Base-by-base conservation (phyloP, 2,113 vertebrate species). In the Hippopotamus amphibius region DNA sequence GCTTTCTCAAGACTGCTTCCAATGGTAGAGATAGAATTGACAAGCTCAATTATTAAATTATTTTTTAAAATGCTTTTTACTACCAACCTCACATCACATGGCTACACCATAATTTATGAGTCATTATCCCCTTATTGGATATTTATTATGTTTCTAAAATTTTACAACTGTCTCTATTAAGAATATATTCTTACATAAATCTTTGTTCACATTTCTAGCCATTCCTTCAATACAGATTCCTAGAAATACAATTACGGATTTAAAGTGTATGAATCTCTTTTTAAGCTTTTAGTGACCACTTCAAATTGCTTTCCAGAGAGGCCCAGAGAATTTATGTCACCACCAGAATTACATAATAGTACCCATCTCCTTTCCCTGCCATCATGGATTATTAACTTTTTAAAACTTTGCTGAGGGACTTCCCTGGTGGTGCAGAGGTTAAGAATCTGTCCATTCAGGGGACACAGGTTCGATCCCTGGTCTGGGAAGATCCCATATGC, bases 71-170 rank as follows among this genome's bases (percentile, higher is more conserved):
- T 48, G 3, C 0, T 59, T 72, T 74, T 93, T 65, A 76, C 43
- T 77, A 48, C 26, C 43, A 68, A 63, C 41, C 26, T 30, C 21
- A 21, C 0, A 30, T 65, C 74, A 93, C 2, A 72, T 15, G 33
- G 10, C 22, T n/a, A 7, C 17, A 65, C 43, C 7, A 88, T 72
- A 79, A 94, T 66, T 72, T 92, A 21, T 53, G 46, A 57, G n/a
- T 33, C 41, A 43, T 86, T 46, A 88, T 80, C 10, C 9, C 48
- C 28, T 61, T 88, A 41, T 55, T 82, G 28, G 6, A 28, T 68
- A 88, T 84, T 43, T 84, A 72, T 66, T 68, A 76, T 61, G 7
- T 65, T 94, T 84, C 89, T 93, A n/a, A 79, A 72, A 88, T 92
- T 71, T 92, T 85, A 88, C 10, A 61, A 53, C 41, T 43, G 3